Base-by-base conservation (phyloP, 2,888 invertebrate genomes). In the Lasioglossum zephyrum region DNA sequence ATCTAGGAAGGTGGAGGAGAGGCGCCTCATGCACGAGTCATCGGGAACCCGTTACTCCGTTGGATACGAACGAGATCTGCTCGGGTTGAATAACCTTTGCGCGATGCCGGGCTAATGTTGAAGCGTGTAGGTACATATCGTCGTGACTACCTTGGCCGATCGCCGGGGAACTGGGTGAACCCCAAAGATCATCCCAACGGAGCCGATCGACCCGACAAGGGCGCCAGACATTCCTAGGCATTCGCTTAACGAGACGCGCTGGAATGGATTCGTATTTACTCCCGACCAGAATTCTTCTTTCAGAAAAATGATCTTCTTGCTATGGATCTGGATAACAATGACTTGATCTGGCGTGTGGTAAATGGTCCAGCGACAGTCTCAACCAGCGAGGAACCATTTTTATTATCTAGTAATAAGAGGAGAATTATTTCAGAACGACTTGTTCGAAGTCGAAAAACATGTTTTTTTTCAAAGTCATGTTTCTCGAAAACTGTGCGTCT, bases 21-120 rank as follows among this genome's bases (percentile, higher is more conserved):
- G 86, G 80, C 80, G 82, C 85, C 86, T 81, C 80, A 69, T 77
- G 80, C 81, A 87, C 87, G 86, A 89, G 88, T 86, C 90, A 92
- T 92, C 90, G 89, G 91, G 91, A 92, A 93, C 94, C 93, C 93
- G 93, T 93, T 93, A 93, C 91, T 88, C 90, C 91, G 91, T 87
- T 84, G 87, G 82, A 81, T 88, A 87, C 88, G 86, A 90, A 86
- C 88, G 82, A 90, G 90, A 92, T 91, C 88, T n/a, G 84, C 88
- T 85, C 92, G 94, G 91, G 94, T 94, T 94, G 94, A 94, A 94
- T 93, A 93, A 94, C 94, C 94, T 94, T 88, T 87, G 81, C 73
- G 78, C 66, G 44, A 57, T 41, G 39, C 57, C 70, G 63, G 69
- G 80, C 69, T 74, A 36, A 89, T 81, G 89, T 86, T 81, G 86